Conservation (phyloP, 2,888 invertebrate species). For the Sisyra nigra region DNA sequence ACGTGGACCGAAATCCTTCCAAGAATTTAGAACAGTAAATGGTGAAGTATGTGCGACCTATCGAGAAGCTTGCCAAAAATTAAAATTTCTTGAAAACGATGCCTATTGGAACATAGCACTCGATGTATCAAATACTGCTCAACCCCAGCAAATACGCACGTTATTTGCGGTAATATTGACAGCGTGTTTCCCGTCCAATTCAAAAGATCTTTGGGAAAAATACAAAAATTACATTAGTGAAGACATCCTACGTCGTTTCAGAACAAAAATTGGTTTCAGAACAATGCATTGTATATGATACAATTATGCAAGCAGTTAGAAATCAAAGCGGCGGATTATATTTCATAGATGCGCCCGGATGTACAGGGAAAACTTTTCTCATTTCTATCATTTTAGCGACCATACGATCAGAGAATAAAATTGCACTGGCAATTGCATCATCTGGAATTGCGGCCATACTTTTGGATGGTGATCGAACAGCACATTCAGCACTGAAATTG, state of each 20-base stretch:
- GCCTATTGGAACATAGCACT: constrained; percentile 14
- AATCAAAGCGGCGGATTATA: constrained; percentile 11
- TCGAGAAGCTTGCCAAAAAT: constrained; percentile 17
- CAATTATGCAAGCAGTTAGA: constrained; percentile 15
- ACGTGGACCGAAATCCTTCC: constrained; percentile 17
- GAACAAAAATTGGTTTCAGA: too few relatives aligned
- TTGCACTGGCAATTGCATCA: constrained; percentile 16
- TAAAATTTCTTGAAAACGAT: constrained; percentile 17
- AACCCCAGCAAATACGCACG: constrained; percentile 11
- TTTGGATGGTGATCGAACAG: constrained; percentile 16
- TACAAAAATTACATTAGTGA: too few relatives aligned
- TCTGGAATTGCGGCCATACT: constrained; percentile 20
- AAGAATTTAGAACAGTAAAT: constrained; percentile 17
- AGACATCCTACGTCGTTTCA: constrained; percentile 6
- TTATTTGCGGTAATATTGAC: constrained; percentile 16
- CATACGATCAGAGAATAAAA: constrained; percentile 13
- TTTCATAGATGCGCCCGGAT: constrained; percentile 21
- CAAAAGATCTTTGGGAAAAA: constrained; percentile 15
- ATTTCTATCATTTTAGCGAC: constrained; percentile 16
- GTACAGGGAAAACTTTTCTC: constrained; percentile 16
- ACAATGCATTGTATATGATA: constrained; percentile 16
- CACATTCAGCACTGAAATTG: constrained; percentile 16
- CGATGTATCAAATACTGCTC: constrained; percentile 8
- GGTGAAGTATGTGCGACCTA: constrained; percentile 17
- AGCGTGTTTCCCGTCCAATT: constrained; percentile 14